Conservation (phyloP, 2,113 vertebrate species). For the Potamarius usumacintae region DNA sequence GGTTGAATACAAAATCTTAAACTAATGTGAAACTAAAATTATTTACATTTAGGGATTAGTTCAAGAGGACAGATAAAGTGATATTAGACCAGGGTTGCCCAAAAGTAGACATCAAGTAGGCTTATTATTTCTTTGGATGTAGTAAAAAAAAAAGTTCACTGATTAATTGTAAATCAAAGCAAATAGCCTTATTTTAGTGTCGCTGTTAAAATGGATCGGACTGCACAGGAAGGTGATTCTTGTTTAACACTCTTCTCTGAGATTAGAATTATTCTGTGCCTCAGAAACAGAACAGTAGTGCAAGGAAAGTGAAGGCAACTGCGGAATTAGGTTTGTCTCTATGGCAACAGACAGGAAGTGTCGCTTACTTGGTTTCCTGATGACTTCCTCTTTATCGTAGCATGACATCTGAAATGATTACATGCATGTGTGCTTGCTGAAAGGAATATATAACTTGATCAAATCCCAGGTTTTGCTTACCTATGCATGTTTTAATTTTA, state of each 20-base stretch:
- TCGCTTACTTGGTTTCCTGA: slow-evolving; percentile 78
- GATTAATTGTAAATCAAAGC: neutral
- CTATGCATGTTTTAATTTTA: neutral
- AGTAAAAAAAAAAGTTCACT: neutral
- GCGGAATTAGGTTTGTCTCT: slow-evolving; percentile 67
- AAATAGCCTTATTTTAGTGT: slow-evolving; percentile 46
- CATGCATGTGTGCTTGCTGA: neutral
- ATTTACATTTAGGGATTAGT: neutral
- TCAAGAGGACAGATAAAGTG: neutral
- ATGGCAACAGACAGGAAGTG: slow-evolving; percentile 78
- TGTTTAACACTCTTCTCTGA: slow-evolving; percentile 17
- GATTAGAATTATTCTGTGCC: neutral
- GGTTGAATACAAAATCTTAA: neutral
- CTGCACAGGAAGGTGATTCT: neutral
- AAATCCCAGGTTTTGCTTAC: slow-evolving; percentile 16
- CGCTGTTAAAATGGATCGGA: neutral
- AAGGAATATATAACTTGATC: slow-evolving; percentile 39
- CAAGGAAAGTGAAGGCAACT: slow-evolving; percentile 54
- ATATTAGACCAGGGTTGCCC: neutral
- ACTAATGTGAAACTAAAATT: neutral
- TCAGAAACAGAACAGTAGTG: slow-evolving; percentile 46
- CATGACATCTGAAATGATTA: slow-evolving; percentile 72
- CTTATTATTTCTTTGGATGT: neutral
- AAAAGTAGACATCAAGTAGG: neutral
- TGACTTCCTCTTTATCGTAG: slow-evolving; percentile 75